Evolutionary conservation across 1,140 invertebrate species (phyloP).

Genomic region (Bombus turneri): DNA sequence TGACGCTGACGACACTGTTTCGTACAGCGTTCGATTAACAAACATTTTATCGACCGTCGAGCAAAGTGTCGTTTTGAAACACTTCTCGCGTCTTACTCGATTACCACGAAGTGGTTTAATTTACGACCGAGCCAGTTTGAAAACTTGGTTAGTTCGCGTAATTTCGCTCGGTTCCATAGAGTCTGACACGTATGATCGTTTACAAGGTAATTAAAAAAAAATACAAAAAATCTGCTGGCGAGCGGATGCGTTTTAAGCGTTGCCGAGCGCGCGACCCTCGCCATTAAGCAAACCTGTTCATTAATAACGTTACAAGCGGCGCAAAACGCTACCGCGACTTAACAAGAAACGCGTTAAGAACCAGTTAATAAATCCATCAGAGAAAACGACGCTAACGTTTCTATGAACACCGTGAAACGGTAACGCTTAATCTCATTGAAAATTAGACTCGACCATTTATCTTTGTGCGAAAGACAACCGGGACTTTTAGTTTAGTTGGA

Average conservation of each 20-base stretch:
- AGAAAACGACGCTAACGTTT: neutral
- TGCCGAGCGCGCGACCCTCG: neutral
- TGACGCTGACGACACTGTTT: neutral
- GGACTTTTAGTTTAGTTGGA: neutral
- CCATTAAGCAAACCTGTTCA: conserved; percentile 9
- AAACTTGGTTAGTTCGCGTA: neutral
- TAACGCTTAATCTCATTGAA: neutral
- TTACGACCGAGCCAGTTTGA: neutral
- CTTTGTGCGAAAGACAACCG: no score
- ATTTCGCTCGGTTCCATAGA: neutral
- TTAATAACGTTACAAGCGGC: conserved; percentile 9
- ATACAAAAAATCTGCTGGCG: neutral
- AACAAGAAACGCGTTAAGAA: conserved; percentile 5
- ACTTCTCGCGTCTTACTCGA: no score
- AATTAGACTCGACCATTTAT: neutral
- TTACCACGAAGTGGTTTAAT: neutral
- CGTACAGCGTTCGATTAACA: neutral
- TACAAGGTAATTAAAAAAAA: neutral
- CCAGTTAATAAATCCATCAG: conserved; percentile 28
- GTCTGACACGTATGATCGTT: neutral
- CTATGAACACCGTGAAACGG: neutral
- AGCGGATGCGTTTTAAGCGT: neutral
- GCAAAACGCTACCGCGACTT: neutral
- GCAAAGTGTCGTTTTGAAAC: neutral
- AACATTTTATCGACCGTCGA: neutral